phyloP scores from a whole-genome alignment of 1,140 invertebrate species.

The Ganaspis sp. region DNA sequence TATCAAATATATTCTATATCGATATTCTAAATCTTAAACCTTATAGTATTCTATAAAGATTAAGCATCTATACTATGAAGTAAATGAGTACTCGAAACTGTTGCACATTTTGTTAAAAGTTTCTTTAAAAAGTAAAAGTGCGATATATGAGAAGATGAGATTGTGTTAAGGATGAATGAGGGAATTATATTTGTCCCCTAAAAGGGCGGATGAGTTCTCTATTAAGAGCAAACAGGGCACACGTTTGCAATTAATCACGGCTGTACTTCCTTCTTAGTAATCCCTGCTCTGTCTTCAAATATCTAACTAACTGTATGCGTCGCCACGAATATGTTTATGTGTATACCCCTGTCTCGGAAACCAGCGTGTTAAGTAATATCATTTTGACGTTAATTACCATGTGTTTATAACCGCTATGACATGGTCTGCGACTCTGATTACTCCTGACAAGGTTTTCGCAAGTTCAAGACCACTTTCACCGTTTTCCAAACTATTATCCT shows the following conservation, averaged over 20 bases:
- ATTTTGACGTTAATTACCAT: conserved; percentile 48
- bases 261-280: conserved; percentile 8
- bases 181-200: neutral
- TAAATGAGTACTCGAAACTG: neutral
- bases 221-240: neutral
- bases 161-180: neutral
- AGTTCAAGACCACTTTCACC: neutral
- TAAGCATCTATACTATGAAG: no score
- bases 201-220: conserved; percentile 24
- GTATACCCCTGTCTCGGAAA: neutral
- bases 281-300: neutral
- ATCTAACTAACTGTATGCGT: neutral
- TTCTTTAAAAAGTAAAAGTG: neutral
- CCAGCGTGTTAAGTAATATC: conserved; percentile 45
- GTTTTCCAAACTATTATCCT: neutral
- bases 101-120: neutral
- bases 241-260: neutral
- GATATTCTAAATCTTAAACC: no score
- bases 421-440: neutral
- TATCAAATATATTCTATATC: no score
- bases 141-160: neutral
- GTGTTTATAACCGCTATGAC: conserved; percentile 40
- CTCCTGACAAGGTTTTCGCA: neutral
- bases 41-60: no score
- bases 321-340: conserved; percentile 21